Evolutionary conservation across 2,888 invertebrate genomes (phyloP).

Genomic region (Steinernema carpocapsae): DNA sequence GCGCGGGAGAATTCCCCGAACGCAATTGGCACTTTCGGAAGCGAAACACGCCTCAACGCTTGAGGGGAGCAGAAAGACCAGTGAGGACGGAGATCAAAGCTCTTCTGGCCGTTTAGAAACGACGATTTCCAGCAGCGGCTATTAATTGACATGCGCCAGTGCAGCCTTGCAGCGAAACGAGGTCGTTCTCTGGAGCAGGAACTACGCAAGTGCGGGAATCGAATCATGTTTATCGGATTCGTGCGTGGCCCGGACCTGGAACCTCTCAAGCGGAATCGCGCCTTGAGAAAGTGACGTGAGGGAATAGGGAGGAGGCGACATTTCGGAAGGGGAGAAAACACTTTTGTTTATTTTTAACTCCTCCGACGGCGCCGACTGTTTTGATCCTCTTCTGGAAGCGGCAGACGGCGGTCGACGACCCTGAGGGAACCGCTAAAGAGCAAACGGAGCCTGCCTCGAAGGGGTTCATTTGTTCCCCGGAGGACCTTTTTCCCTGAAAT

Average conservation of each 20-base stretch:
- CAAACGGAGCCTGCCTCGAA: no score
- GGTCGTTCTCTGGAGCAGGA: constrained; percentile 14
- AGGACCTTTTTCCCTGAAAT: constrained; percentile 20
- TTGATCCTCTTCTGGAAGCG: background rate
- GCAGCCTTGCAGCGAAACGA: constrained; percentile 3
- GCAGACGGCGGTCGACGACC: background rate
- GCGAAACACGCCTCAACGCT: constrained; percentile 20
- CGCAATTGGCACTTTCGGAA: constrained; percentile 17
- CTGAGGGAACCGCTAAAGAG: no score
- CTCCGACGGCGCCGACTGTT: background rate
- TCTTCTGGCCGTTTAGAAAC: background rate
- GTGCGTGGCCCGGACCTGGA: background rate
- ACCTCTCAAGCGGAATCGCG: background rate
- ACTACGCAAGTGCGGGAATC: constrained; percentile 8
- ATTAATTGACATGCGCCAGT: constrained; percentile 1
- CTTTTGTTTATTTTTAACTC: constrained; percentile 13
- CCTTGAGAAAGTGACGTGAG: constrained; percentile 1
- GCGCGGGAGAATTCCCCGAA: constrained; percentile 5
- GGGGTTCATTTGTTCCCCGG: background rate
- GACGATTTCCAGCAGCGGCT: background rate
- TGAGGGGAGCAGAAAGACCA: constrained; percentile 26
- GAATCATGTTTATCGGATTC: constrained; percentile 25
- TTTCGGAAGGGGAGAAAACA: constrained; percentile 18
- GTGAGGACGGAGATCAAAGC: constrained; percentile 1
- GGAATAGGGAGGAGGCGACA: background rate